Conservation (phyloP, 2,113 vertebrate species). For the Halcyon malimbica region DNA sequence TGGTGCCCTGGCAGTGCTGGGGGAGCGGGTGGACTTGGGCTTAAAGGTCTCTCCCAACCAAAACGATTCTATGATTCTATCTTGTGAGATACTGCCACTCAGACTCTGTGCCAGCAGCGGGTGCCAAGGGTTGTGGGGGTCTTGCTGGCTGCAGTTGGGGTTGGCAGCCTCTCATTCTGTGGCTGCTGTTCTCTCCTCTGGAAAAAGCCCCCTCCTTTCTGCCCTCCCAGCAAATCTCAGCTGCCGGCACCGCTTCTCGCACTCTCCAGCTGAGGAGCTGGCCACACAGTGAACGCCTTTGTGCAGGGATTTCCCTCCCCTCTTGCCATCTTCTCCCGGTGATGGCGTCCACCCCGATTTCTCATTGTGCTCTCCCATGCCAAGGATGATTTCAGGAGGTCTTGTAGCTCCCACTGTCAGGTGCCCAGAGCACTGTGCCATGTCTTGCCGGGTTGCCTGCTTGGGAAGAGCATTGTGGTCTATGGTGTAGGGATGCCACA, state of each 20-base stretch:
- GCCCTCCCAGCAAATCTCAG: neutral
- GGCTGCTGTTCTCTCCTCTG: neutral
- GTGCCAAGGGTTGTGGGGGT: neutral
- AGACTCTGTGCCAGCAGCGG: neutral
- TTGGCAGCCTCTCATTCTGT: no score
- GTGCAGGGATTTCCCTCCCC: neutral
- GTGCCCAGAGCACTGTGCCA: rapidly evolving
- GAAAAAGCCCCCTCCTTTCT: neutral
- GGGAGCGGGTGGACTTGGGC: neutral
- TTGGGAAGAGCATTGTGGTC: neutral
- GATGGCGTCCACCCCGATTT: rapidly evolving
- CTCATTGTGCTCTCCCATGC: neutral
- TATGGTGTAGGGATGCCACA: rapidly evolving
- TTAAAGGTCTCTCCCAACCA: neutral
- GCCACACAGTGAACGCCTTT: neutral
- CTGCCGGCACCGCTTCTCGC: neutral
- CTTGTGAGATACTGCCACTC: rapidly evolving
- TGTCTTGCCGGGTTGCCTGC: rapidly evolving
- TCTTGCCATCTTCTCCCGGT: neutral
- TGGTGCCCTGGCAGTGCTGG: neutral
- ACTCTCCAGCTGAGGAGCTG: neutral
- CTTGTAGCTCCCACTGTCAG: rapidly evolving
- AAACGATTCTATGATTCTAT: neutral
- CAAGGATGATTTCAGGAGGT: rapidly evolving
- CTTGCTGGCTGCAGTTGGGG: rapidly evolving